Percentiles rank a stretch among this genome's conserved stretches.
These are phyloP conservation scores for Notoglanidium macrostoma DNA, from an alignment of 2,797 vertebrate species.

Conservation along the genomic window DNA sequence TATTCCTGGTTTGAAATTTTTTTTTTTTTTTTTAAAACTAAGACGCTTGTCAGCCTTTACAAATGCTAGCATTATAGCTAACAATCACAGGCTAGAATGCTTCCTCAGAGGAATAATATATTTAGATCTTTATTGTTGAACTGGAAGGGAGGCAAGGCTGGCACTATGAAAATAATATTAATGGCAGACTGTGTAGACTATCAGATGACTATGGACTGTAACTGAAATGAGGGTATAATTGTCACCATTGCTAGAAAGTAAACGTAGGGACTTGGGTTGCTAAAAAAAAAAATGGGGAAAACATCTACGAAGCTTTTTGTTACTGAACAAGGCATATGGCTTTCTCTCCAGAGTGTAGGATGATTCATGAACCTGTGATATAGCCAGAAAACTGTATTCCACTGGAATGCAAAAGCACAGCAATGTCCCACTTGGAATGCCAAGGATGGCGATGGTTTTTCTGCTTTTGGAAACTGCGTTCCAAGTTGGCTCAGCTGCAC, in stretches of 20 bases:
- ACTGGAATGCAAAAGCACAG: slow-evolving; percentile 27
- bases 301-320: slow-evolving; percentile 21
- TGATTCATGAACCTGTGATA: slow-evolving; percentile 56
- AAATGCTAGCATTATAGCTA: slow-evolving; percentile 37
- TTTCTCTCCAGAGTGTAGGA: slow-evolving; percentile 41
- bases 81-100: slow-evolving; percentile 7
- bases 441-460: slow-evolving; percentile 22
- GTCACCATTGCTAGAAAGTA: slow-evolving; percentile 60
- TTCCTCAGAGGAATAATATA: slow-evolving; percentile 29
- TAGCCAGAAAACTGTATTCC: slow-evolving; percentile 55
- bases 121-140: slow-evolving; percentile 60
- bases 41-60: slow-evolving; percentile 24
- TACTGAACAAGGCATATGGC: slow-evolving; percentile 13
- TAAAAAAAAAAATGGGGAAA: slow-evolving; percentile 36
- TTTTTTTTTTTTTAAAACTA: slow-evolving; percentile 17
- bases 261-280: slow-evolving; percentile 48
- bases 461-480: not conserved
- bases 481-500: slow-evolving; percentile 32
- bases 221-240: slow-evolving; percentile 61
- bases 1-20: slow-evolving; percentile 31
- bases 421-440: slow-evolving; percentile 45
- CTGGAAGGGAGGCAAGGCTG: slow-evolving; percentile 47
- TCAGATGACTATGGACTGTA: slow-evolving; percentile 55
- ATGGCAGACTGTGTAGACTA: not conserved
- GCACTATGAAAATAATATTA: slow-evolving; percentile 35